phyloP scores from a whole-genome alignment of 2,888 invertebrate genomes.

The Aphrophora alni region DNA sequence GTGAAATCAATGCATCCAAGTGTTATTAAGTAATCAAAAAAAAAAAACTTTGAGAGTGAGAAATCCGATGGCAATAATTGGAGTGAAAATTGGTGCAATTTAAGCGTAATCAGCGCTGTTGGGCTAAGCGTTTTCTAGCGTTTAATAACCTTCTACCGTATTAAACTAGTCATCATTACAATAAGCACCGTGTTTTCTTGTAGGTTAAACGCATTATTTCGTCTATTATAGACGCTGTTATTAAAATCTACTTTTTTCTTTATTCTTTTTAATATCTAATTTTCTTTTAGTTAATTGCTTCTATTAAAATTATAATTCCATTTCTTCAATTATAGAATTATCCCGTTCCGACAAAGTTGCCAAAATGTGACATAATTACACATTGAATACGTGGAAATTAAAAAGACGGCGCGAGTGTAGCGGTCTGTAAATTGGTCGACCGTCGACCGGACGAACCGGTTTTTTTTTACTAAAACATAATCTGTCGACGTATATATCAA shows the following conservation, averaged over 20 bases:
- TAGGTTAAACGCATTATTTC: constrained; percentile 20
- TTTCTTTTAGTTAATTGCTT: constrained; percentile 23
- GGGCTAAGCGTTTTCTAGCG: background rate
- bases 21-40: constrained; percentile 27
- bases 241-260: constrained; percentile 18
- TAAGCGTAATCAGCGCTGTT: background rate
- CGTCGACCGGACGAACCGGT: constrained; percentile 12
- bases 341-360: constrained; percentile 7
- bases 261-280: constrained; percentile 19
- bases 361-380: background rate
- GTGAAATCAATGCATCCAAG: background rate
- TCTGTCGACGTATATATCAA: background rate
- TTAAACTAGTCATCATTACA: background rate
- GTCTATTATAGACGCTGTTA: constrained; percentile 23
- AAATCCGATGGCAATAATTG: constrained; percentile 30
- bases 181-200: too few relatives aligned
- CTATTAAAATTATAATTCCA: background rate
- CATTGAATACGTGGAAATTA: constrained; percentile 12
- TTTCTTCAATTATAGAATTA: constrained; percentile 17
- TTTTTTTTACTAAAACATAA: background rate
- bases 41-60: constrained; percentile 24
- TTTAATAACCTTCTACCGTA: background rate
- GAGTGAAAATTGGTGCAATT: constrained; percentile 35
- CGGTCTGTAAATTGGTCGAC: background rate
- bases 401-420: background rate